Evolutionary conservation across 1,140 invertebrate genomes (phyloP).

Genomic region (Bombus confusus): DNA sequence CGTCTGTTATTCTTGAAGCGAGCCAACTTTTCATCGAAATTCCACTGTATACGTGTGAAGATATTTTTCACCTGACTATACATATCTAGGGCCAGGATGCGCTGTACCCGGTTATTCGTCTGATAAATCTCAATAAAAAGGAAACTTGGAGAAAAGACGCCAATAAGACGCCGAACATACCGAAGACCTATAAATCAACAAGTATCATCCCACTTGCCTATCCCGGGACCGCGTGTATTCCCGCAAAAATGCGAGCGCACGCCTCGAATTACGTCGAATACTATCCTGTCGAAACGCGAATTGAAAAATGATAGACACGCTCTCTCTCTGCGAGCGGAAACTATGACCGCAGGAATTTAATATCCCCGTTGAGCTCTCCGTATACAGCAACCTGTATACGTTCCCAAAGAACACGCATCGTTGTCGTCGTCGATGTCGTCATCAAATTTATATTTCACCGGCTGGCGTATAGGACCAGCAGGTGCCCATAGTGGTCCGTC

Average conservation of each 20-base stretch:
- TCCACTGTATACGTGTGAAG: too few species aligned
- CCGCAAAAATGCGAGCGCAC: neutral
- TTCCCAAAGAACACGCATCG: conserved; percentile 28
- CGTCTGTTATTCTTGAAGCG: too few species aligned
- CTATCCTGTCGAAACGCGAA: conserved; percentile 18
- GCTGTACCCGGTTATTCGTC: too few species aligned
- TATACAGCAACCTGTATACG: neutral
- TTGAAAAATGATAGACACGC: conserved; percentile 48
- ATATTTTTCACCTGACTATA: too few species aligned
- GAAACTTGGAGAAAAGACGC: neutral
- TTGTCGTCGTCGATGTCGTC: conserved; percentile 56
- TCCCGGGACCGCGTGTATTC: neutral
- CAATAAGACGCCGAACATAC: neutral
- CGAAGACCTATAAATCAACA: neutral
- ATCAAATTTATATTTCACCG: conserved; percentile 76
- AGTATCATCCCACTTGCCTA: neutral
- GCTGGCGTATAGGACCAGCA: conserved; percentile 69
- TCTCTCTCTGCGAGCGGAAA: neutral
- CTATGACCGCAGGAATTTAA: conserved; percentile 59
- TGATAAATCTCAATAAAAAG: too few species aligned
- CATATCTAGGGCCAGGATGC: too few species aligned
- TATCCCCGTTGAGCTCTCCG: conserved; percentile 38
- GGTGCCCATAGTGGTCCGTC: conserved; percentile 62
- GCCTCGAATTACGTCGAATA: neutral
- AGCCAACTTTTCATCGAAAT: too few species aligned